Percentiles rank a stretch among this genome's conserved stretches.
Evolutionary conservation across 2,113 vertebrate genomes (phyloP).

Genomic region (Murina feae): DNA sequence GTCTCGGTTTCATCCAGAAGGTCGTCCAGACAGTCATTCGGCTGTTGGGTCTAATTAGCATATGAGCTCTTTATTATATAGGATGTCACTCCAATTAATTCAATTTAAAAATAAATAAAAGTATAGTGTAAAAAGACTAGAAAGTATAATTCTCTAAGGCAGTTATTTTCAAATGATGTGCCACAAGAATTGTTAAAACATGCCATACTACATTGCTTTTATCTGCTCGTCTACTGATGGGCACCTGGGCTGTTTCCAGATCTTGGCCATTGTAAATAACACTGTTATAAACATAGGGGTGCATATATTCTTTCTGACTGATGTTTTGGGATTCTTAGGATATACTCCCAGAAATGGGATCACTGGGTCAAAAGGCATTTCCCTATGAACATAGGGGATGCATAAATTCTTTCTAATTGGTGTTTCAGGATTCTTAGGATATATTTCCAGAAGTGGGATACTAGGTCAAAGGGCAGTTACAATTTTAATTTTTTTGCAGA

Average conservation of each 20-base stretch:
- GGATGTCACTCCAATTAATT: background rate
- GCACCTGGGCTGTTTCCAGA: background rate
- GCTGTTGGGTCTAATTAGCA: no score
- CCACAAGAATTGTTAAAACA: background rate
- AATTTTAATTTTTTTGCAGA: background rate
- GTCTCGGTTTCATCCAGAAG: no score
- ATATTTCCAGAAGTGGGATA: background rate
- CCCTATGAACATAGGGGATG: background rate
- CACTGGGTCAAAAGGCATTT: background rate
- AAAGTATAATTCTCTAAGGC: background rate
- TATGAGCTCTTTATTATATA: no score
- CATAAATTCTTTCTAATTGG: background rate
- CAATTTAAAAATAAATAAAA: background rate
- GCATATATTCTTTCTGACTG: background rate
- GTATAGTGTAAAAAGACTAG: background rate
- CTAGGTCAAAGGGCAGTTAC: background rate
- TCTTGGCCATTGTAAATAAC: background rate
- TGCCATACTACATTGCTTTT: background rate
- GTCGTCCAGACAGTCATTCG: no score
- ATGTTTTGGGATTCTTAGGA: background rate
- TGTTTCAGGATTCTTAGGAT: background rate
- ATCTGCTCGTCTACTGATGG: background rate
- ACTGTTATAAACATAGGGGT: background rate
- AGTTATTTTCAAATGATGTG: background rate
- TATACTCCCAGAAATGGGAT: background rate